Base-by-base conservation (phyloP, 2,113 vertebrate species). In the Seriola quinqueradiata region DNA sequence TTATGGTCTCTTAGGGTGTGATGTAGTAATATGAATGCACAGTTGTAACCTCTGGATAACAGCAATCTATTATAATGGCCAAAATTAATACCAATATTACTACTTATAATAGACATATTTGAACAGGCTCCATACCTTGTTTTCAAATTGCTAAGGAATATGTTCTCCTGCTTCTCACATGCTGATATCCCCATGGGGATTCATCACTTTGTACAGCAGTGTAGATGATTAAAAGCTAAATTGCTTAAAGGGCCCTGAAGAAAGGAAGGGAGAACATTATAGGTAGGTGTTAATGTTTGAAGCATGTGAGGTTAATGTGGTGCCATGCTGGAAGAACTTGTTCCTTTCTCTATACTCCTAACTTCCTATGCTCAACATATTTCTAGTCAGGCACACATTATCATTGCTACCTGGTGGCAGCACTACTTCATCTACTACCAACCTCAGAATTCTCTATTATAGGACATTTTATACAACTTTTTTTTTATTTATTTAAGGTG, bases 301-400 rank as follows among this genome's bases (percentile, higher is more conserved):
- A 84, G 54, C 40, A 84, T 83, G 65, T 42, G 46, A 75, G 83
- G 88, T 82, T 90, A 91, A 88, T 88, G 68, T 54, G 75, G 79
- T 83, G 65, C 71, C 76, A 77, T 74, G 76, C 86, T 84, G 82
- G 64, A 80, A 75, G 70, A 84, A 85, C 77, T 66, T 81, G 66
- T 75, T 86, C 67, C 52, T 61, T 9, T 81, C 64, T 69, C 63
- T 55, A 68, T 54, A 65, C 70, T 82, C 48, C 42, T 75, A 38
- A 68, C 72, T 71, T 83, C 28, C 40, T 87, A n/a, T 70, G 65
- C 34, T 71, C 32, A 19, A 44, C 28, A 28, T 28, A 28, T 28
- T 28, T 28, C 28, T 28, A 61, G 25, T 73, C 63, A 60, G 13
- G 8, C 48, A 61, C 58, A 70, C 36, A 71, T 70, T 60, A 60